phyloP scores from a whole-genome alignment of 2,113 vertebrate species.

The Monarcha castaneiventris region DNA sequence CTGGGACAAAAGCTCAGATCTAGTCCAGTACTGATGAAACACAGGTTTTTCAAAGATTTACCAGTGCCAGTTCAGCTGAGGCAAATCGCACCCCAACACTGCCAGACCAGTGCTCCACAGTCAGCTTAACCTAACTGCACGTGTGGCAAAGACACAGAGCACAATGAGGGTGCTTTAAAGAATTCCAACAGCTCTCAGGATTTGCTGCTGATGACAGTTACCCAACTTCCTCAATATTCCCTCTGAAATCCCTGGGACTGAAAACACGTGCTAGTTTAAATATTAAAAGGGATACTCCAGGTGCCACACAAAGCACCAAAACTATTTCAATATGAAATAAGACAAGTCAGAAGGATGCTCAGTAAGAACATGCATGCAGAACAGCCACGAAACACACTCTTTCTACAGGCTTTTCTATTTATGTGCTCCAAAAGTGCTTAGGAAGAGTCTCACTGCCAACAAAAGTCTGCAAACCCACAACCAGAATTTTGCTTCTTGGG shows the following conservation, averaged over 20 bases:
- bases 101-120: not conserved
- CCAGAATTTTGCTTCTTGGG: not conserved
- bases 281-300: not conserved
- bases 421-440: not conserved
- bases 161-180: not conserved
- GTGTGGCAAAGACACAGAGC: not conserved
- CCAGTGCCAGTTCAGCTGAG: not conserved
- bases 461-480: not conserved
- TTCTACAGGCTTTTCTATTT: not conserved
- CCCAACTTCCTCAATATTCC: not conserved
- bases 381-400: accelerated
- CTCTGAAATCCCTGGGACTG: not conserved
- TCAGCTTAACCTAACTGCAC: not conserved
- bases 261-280: not conserved
- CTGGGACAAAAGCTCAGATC: not conserved
- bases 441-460: not conserved
- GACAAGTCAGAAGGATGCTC: not conserved
- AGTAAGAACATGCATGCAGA: not conserved
- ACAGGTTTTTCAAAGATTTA: not conserved
- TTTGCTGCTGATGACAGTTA: not conserved
- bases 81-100: not conserved
- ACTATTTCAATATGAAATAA: not conserved
- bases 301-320: not conserved
- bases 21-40: not conserved
- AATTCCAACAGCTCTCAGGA: not conserved